Evolutionary conservation across 1,140 invertebrate genomes (phyloP).

Genomic region (Sarcophaga peregrina): DNA sequence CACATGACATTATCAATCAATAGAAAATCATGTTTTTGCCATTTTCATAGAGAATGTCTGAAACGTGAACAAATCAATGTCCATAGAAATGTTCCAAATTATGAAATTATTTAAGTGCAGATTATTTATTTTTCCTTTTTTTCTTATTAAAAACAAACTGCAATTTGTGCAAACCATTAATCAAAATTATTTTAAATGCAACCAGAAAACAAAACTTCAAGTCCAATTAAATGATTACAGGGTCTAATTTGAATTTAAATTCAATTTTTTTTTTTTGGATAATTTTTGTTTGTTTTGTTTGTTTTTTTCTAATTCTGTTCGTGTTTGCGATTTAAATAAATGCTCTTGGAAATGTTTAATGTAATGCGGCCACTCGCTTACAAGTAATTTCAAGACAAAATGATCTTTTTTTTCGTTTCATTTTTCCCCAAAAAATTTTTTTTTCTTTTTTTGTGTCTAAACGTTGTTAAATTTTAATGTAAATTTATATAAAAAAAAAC

Average conservation of each 20-base stretch:
- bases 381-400: neutral
- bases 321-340: neutral
- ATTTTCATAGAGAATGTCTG: neutral
- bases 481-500: neutral
- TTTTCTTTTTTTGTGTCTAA: too few species aligned
- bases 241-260: slow-evolving; percentile 23
- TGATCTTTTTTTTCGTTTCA: too few species aligned
- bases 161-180: neutral
- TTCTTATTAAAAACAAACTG: too few species aligned
- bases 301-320: too few species aligned
- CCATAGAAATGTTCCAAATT: neutral
- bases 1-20: too few species aligned
- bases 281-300: neutral
- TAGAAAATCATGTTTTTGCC: neutral
- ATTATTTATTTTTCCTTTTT: neutral
- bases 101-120: neutral
- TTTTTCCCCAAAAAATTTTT: too few species aligned
- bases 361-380: neutral
- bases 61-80: neutral
- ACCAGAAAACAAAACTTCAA: neutral
- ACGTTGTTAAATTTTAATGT: too few species aligned
- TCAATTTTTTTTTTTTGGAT: neutral
- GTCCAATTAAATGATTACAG: slow-evolving; percentile 3
- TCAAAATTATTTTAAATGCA: neutral
- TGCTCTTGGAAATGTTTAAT: neutral